Conservation (phyloP, 2,113 vertebrate genomes). For the Anguilla japonica region DNA sequence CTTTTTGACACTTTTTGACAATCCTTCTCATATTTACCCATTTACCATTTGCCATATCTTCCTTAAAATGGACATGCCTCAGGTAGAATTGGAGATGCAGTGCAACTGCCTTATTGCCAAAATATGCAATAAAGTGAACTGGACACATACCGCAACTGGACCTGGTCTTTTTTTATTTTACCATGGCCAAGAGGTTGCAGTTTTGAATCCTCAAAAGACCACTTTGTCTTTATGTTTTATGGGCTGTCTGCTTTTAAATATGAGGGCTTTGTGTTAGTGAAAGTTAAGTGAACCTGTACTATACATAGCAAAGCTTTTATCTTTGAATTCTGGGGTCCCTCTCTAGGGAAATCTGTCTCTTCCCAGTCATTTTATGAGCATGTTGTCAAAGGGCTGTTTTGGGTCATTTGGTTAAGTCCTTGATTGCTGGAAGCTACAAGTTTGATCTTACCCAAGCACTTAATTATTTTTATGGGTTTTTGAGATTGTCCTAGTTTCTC, state of each 20-base stretch:
- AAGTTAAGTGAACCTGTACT: background rate
- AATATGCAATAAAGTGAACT: background rate
- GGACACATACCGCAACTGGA: background rate
- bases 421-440: background rate
- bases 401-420: background rate
- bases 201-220: background rate
- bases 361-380: background rate
- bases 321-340: background rate
- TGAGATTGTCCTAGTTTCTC: background rate
- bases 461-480: background rate
- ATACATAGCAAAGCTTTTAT: background rate
- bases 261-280: background rate
- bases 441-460: background rate
- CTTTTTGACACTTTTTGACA: background rate
- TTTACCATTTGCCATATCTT: too few species aligned
- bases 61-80: background rate
- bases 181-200: background rate
- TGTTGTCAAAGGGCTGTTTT: background rate
- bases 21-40: too few species aligned
- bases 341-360: background rate
- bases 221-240: constrained; percentile 5
- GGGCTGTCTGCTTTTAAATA: background rate
- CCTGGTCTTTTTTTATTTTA: background rate
- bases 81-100: background rate
- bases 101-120: background rate